Evolutionary conservation across 2,888 invertebrate genomes (phyloP).

Genomic region (Elmis aenea): DNA sequence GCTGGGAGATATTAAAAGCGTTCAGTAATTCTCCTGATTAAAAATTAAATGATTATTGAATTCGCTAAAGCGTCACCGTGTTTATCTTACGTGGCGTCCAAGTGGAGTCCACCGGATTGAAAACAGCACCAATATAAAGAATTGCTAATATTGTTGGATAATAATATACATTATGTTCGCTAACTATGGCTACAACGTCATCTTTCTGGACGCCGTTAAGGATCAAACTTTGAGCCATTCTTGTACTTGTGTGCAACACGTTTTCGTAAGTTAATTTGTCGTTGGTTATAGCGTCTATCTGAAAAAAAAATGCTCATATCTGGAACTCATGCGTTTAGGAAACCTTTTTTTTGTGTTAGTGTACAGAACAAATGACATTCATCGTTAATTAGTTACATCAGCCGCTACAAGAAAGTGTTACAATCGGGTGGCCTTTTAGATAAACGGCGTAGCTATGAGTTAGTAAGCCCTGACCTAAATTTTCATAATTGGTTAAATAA

Average conservation of each 20-base stretch:
- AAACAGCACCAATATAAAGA: slow-evolving; percentile 29
- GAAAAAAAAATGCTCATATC: no score
- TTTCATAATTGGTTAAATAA: no score
- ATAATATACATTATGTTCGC: slow-evolving; percentile 56
- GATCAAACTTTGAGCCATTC: slow-evolving; percentile 48
- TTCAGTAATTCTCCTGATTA: slow-evolving; percentile 29
- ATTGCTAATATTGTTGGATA: slow-evolving; percentile 26
- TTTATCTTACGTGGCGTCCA: slow-evolving; percentile 36
- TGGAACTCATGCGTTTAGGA: no score
- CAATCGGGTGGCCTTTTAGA: no score
- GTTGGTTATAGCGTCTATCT: slow-evolving; percentile 53
- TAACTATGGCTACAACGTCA: slow-evolving; percentile 52
- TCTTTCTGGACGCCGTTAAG: slow-evolving; percentile 48
- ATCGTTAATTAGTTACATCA: no score
- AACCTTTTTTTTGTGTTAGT: no score
- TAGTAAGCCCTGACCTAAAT: no score
- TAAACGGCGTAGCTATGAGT: no score
- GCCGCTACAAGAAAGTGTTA: no score
- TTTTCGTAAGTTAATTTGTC: slow-evolving; percentile 49
- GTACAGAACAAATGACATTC: no score
- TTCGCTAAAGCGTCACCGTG: slow-evolving; percentile 2
- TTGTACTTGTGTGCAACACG: slow-evolving; percentile 51
- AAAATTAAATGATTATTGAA: slow-evolving; percentile 1
- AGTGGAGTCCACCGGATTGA: slow-evolving; percentile 33
- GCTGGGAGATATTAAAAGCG: slow-evolving; percentile 27